These are phyloP conservation scores for Perithous albicinctus DNA, from an alignment of 2,888 invertebrate species.

Conservation along the genomic window DNA sequence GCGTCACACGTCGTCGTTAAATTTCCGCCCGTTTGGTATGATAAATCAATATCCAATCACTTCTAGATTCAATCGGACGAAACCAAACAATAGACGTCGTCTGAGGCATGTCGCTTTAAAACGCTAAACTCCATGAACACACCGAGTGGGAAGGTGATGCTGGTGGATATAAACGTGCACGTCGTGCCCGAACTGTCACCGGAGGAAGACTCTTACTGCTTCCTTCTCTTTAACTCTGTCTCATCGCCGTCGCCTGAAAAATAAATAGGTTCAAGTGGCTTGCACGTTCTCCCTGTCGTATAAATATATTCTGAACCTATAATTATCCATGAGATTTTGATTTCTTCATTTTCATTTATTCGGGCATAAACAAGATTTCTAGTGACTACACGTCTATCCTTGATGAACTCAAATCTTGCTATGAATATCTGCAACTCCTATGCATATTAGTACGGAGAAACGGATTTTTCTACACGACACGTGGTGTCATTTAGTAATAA, in stretches of 20 bases:
- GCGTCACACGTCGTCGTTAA: background rate
- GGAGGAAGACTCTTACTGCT: background rate
- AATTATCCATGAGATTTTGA: background rate
- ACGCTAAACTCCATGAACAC: background rate
- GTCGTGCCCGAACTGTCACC: slow-evolving; percentile 11
- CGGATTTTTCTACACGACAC: background rate
- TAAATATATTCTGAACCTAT: slow-evolving; percentile 44
- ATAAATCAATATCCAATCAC: slow-evolving; percentile 12
- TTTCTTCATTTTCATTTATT: background rate
- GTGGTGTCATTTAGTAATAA: background rate
- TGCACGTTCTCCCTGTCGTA: slow-evolving; percentile 19
- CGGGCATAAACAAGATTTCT: slow-evolving; percentile 12
- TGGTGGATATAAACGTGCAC: slow-evolving; percentile 5
- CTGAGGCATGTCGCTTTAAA: background rate
- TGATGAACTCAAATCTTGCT: background rate
- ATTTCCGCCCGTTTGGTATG: background rate
- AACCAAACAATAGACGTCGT: background rate
- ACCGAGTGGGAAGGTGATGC: background rate
- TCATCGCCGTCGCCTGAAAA: slow-evolving; percentile 22
- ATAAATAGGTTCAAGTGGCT: slow-evolving; percentile 49
- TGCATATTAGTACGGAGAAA: background rate
- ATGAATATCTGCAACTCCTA: background rate
- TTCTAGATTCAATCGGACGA: background rate
- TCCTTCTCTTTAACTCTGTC: slow-evolving; percentile 6
- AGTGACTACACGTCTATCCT: background rate